Evolutionary conservation across 1,140 invertebrate species (phyloP).

Genomic region (Cepaea nemoralis): DNA sequence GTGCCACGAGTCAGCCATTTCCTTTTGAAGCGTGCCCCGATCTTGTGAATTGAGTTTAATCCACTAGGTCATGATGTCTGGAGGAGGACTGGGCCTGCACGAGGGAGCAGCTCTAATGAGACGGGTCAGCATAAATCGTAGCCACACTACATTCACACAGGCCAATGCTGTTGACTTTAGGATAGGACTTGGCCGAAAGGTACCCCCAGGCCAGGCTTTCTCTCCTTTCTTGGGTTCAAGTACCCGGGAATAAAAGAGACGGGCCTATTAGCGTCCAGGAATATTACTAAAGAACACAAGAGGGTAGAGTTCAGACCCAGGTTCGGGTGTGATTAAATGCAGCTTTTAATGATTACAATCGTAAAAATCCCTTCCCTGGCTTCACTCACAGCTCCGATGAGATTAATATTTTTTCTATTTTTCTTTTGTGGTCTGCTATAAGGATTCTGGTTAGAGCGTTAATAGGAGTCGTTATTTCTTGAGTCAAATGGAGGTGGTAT

Average conservation of each 20-base stretch:
- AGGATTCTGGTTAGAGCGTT: not conserved
- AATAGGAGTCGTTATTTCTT: not conserved
- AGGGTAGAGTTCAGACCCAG: not conserved
- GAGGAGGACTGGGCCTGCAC: not conserved
- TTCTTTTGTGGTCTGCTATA: not conserved
- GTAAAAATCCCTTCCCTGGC: not conserved
- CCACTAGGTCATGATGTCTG: not conserved
- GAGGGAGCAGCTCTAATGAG: not conserved
- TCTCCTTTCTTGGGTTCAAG: not conserved
- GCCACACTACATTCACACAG: not conserved
- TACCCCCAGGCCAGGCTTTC: not conserved
- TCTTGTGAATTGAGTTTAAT: not conserved
- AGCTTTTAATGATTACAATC: conserved; percentile 6
- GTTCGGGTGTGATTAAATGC: conserved; percentile 17
- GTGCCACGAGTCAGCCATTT: not conserved
- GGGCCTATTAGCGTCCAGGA: not conserved
- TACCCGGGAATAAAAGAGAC: not conserved
- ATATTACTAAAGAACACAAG: not conserved
- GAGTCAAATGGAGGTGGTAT: not conserved
- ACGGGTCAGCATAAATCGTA: conserved; percentile 3
- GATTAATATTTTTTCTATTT: not conserved
- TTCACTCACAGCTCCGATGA: not conserved
- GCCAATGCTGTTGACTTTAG: not conserved
- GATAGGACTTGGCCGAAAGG: not conserved
- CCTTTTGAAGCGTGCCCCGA: not conserved